These are phyloP conservation scores for Triops cancriformis DNA, from an alignment of 1,140 invertebrate species.

Conservation along the genomic window DNA sequence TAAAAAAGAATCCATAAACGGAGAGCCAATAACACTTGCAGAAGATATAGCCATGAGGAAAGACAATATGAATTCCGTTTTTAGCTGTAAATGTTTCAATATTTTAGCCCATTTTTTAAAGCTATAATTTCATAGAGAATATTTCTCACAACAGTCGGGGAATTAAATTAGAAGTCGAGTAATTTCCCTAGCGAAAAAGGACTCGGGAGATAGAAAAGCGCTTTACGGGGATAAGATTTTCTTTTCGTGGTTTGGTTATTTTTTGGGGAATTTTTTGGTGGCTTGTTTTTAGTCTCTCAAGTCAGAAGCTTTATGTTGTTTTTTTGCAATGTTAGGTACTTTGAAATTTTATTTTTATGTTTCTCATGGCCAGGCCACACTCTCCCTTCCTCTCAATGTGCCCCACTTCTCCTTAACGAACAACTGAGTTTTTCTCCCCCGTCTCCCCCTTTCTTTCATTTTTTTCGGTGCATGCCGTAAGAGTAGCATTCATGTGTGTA, in stretches of 20 bases:
- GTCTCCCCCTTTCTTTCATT: background rate
- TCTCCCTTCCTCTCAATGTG: background rate
- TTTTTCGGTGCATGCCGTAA: slow-evolving; percentile 2
- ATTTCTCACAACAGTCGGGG: too few relatives aligned
- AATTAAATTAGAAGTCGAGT: too few relatives aligned
- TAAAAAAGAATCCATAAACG: background rate
- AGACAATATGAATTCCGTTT: too few relatives aligned
- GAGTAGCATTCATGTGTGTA: slow-evolving; percentile 5
- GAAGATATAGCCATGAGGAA: background rate
- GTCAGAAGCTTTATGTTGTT: background rate
- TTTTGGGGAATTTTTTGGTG: background rate
- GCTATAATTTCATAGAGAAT: too few relatives aligned
- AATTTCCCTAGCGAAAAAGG: too few relatives aligned
- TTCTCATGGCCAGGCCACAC: background rate
- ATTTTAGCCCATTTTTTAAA: too few relatives aligned
- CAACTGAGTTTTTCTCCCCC: background rate
- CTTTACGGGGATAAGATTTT: too few relatives aligned
- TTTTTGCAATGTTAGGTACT: slow-evolving; percentile 6
- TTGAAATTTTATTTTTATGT: slow-evolving; percentile 6
- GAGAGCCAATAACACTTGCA: background rate
- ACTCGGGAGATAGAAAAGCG: too few relatives aligned
- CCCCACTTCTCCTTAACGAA: background rate
- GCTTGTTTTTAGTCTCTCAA: background rate
- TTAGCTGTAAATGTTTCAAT: too few relatives aligned
- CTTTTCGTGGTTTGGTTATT: background rate